Base-by-base conservation (phyloP, 1,140 invertebrate genomes). In the Ladona fulva region DNA sequence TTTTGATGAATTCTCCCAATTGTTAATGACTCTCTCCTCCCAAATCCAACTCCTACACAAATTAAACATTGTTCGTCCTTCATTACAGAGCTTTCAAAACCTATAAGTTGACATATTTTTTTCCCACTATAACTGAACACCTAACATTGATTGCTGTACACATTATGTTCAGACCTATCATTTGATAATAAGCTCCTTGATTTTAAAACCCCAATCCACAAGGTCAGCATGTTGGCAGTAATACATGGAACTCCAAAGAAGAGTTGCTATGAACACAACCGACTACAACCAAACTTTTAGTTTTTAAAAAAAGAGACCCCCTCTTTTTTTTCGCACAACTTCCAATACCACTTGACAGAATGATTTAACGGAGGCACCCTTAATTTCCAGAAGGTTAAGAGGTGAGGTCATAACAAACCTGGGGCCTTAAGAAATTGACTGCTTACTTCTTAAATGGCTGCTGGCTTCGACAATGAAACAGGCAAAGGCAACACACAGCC, bases 21-120 rank as follows among this genome's bases (percentile, higher is more conserved):
- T 52, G 74, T 73, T 24, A 66, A 25, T 59, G 24, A 37, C 44
- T 37, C 29, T 73, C 74, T 77, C 22, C 74, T 77, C n/a, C 25
- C 25, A 77, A 74, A 29, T 16, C 73, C n/a, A 25, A 12, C 25
- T 74, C 25, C 29, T 14, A 44, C 74, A 74, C 19, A 59, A 12
- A 22, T 44, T 25, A n/a, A 8, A 24, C 24, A 37, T 37, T n/a
- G 1, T 37, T 42, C 10, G 25, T 29, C 74, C 42, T 22, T 73
- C 44, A 73, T 77, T 77, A 77, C 52, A 74, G 24, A 73, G 24
- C 59, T 66, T 66, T 22, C 52, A 66, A 6, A 12, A 22, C 29
- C 29, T 37, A 37, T 37, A 5, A 37, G 25, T 29, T 76, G 25
- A 25, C 25, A 42, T 76, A n/a, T 75, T 1, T 29, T 25, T 37